A percentile compares a stretch with the other conserved stretches of the same genome.
Evolutionary conservation across 2,888 invertebrate genomes (phyloP).

Genomic region (Rhagonycha fulva): DNA sequence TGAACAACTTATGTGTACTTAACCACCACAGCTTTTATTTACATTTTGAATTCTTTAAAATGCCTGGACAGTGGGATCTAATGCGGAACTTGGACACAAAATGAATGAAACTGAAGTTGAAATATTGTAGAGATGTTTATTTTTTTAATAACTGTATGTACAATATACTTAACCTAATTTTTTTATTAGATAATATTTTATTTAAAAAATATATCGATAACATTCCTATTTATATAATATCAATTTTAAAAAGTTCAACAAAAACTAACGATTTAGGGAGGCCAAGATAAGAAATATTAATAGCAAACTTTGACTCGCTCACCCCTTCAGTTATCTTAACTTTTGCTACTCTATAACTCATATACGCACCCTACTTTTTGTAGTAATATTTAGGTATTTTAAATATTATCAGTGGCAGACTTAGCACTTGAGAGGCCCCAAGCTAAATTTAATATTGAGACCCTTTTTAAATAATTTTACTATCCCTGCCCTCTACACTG

Average conservation of each 20-base stretch:
- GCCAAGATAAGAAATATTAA: neutral
- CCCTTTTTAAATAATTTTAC: no score
- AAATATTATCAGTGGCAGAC: no score
- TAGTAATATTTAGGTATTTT: no score
- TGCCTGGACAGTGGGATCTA: constrained; percentile 36
- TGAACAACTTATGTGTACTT: constrained; percentile 47
- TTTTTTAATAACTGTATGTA: neutral
- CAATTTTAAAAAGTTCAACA: neutral
- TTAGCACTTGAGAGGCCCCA: no score
- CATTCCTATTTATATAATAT: neutral
- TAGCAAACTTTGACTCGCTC: neutral
- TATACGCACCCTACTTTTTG: neutral
- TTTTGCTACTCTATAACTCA: neutral
- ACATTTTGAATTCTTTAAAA: constrained; percentile 43
- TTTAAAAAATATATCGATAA: neutral
- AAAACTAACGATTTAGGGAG: neutral
- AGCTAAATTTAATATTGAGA: no score
- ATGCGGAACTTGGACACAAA: constrained; percentile 6
- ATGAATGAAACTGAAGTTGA: neutral
- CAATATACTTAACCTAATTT: constrained; percentile 1
- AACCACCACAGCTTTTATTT: constrained; percentile 45
- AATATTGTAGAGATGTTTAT: neutral
- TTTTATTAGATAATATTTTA: neutral
- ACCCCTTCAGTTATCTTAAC: neutral
- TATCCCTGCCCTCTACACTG: no score